Evolutionary conservation across 2,888 invertebrate genomes (phyloP), one percentile per base, ranked within the genome.

Genomic region (Ormyrus nitidulus): DNA sequence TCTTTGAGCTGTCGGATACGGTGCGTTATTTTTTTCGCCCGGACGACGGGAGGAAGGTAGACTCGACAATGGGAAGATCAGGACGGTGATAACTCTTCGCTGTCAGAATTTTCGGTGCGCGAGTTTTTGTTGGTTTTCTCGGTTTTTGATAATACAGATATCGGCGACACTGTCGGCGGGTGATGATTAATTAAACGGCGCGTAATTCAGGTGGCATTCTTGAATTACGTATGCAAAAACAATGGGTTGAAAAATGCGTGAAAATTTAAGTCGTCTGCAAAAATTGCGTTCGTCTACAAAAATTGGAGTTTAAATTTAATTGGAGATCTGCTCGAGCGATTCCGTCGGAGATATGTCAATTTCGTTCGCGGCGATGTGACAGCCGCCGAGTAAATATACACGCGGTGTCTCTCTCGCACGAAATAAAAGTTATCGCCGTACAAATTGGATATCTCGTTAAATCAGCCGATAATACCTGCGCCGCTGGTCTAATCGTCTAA

Each of bases 391-490:
- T 19, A 51, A 71, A 61, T 4, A 64, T 73, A 46, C 3, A 2
- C 13, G 6, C 1, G 13, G 6, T n/a, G 19, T 7, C 11, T 44
- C 34, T 34, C 34, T 34, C 34, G 7, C 3, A 10, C 48, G 64
- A 77, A 66, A 59, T 61, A 51, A 71, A 66, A 77, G 46, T 59
- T 53, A 56, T 71, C 66, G 46, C 48, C 13, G 7, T 71, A 61
- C 54, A 68, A 78, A 72, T 78, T 78, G 54, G 61, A 77, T 19
- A 54, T 73, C 69, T 76, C 78, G 61, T 68, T 73, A 68, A 64
- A 68, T 59, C 54, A 49, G 48, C n/a, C 44, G 59, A 71, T 71
- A 6, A n/a, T 56, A 56, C 6, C 34, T 4, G 34, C 34, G 34
- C 34, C 59, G 44, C 56, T 19, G 59, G 48, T 77, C 71, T 77